Evolutionary conservation across 2,113 vertebrate genomes (phyloP), one percentile per base, ranked within the genome.

Genomic region (Hipposideros armiger): DNA sequence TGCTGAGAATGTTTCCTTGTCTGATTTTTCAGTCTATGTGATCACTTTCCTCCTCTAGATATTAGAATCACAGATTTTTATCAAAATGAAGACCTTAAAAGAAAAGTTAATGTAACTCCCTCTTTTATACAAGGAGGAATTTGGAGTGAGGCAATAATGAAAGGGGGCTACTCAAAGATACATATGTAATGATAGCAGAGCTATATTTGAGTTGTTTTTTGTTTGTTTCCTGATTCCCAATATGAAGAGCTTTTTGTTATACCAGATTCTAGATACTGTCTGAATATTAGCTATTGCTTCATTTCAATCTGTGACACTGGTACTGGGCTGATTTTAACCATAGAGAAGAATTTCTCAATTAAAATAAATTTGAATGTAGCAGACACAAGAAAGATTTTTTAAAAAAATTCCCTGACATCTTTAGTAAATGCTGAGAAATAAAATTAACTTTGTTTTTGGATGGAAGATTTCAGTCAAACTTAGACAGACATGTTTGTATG

Each of bases 1-100:
- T 93, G 40, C 54, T 80, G 13, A 70, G 91, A 92, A 94, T 80
- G 30, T 54, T 94, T 84, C n/a, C 91, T 94, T 90, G 80, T 85
- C 77, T 96, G 81, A 40, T 97, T 95, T 77, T 78, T 91, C 50
- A 72, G 47, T 58, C 20, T 77, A 28, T 77, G 36, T 88, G 58
- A 24, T 76, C 87, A 90, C 26, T 93, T 91, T 95, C 56, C 73
- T 74, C 7, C 30, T 86, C 66, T 74, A 90, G 28, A 58, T 96
- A 77, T 60, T 74, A 78, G 28, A 90, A 42, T 86, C 89, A 90
- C n/a, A 45, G n/a, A 45, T 81, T 92, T 87, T 77, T 95, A 94
- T 92, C 81, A 56, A 94, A 96, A 56, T 50, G 50, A 91, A 96
- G 50, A 80, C 52, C 30, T 83, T 80, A 69, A 30, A 80, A 96